These are phyloP conservation scores for Sigmodon hispidus DNA, from an alignment of 2,113 vertebrate species.

Conservation along the genomic window DNA sequence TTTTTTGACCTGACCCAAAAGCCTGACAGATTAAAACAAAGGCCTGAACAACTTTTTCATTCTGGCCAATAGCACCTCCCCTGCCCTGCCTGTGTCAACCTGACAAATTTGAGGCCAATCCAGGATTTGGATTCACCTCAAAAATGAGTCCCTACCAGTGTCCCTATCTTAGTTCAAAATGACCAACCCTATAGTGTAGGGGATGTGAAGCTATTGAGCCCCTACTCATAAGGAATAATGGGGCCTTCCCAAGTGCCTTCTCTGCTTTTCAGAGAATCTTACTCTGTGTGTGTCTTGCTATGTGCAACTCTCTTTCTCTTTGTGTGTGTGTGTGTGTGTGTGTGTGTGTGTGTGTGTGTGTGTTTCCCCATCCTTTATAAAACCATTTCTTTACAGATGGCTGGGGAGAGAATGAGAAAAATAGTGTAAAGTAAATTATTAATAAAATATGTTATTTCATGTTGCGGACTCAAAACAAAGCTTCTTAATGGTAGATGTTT, in stretches of 20 bases:
- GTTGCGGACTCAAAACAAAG: not conserved
- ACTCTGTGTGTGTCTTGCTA: not conserved
- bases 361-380: not conserved
- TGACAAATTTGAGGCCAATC: not conserved
- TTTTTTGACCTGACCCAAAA: not conserved
- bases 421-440: not conserved
- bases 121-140: not conserved
- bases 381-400: not conserved
- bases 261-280: not conserved
- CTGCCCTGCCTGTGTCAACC: not conserved
- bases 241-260: not conserved
- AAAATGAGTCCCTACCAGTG: not conserved
- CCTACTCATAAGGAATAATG: not conserved
- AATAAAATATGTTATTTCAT: not conserved
- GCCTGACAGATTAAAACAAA: not conserved
- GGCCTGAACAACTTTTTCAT: not conserved
- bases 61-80: not conserved
- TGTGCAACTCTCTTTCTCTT: not conserved
- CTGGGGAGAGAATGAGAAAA: not conserved
- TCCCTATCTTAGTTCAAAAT: not conserved
- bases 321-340: not conserved
- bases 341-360: not conserved
- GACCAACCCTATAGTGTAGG: not conserved
- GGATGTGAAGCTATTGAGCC: too few relatives aligned
- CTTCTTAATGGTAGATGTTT: not conserved